Conservation (phyloP, 1,140 invertebrate genomes). For the Drosophila eugracilis region DNA sequence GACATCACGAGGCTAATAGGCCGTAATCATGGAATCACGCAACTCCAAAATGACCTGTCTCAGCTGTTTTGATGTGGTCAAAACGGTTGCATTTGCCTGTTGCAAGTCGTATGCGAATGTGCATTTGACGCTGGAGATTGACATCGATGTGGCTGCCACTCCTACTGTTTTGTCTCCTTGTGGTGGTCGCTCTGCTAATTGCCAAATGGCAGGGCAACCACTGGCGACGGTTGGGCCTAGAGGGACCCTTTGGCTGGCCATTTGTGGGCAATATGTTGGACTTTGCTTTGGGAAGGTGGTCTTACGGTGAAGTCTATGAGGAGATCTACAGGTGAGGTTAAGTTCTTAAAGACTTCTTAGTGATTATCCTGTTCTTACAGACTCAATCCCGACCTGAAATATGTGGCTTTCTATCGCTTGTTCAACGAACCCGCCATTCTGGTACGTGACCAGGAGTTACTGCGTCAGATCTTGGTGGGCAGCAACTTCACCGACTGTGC, state of each 20-base stretch:
- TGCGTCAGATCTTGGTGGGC: conserved; percentile 43
- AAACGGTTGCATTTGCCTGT: neutral
- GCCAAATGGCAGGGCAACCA: conserved; percentile 1
- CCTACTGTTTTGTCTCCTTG: neutral
- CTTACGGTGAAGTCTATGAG: conserved; percentile 62
- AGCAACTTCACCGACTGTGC: conserved; percentile 41
- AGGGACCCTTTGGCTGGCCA: conserved; percentile 45
- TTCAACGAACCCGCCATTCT: conserved; percentile 69
- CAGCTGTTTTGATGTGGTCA: neutral
- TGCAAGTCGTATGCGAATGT: neutral
- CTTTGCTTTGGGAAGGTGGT: conserved; percentile 31
- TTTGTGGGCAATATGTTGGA: conserved; percentile 62
- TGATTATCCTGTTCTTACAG: conserved; percentile 10
- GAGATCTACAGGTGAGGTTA: conserved; percentile 57
- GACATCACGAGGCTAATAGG: conserved; percentile 1
- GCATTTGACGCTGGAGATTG: neutral
- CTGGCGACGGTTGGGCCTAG: conserved; percentile 47
- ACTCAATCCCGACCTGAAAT: conserved; percentile 27
- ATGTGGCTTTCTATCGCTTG: conserved; percentile 64
- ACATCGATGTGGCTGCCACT: conserved; percentile 5
- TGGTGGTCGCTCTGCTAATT: neutral
- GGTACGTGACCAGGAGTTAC: conserved; percentile 44
- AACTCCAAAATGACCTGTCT: neutral
- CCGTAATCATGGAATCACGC: conserved; percentile 9
- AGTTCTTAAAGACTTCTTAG: neutral